Evolutionary conservation across 1,140 invertebrate genomes (phyloP), one percentile per base, ranked within the genome.

Genomic region (Oedothorax gibbosus): DNA sequence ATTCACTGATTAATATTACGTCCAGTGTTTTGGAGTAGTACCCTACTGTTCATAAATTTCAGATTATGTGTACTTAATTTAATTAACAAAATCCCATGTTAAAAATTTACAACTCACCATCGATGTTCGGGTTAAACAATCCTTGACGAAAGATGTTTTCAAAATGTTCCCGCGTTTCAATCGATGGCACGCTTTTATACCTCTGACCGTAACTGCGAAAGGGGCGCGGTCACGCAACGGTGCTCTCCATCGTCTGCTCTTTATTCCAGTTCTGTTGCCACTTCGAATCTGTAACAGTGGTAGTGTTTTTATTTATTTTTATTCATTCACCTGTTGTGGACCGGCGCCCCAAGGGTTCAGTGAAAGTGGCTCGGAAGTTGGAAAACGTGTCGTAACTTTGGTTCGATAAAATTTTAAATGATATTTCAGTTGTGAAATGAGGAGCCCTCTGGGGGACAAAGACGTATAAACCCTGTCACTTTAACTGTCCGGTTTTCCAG

Each of bases 201-300:
- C 60, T n/a, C n/a, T 65, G 15, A 51, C 75, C 75, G 60, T 64
- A 77, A 77, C 75, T 68, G 64, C n/a, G 62, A 53, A 79, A 66
- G 64, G 77, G 77, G 77, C 77, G 77, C 77, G 77, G 77, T 56
- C 77, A 79, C 21, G 77, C 77, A 68, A 79, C 77, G 35, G 64
- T 79, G 64, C 35, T 66, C 53, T 51, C 56, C 51, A 35, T 50
- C 21, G 57, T 35, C 51, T 51, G 53, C 50, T 77, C 49, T 65
- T 65, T 77, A 50, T 21, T 77, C 64, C 75, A 10, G 64, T 21
- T 77, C 64, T 50, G 77, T 79, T 79, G 21, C 77, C 68, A 53
- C 64, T 79, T 79, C 20, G 53, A 14, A 66, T 57, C 21, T 68
- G 21, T 54, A 35, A 2, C 35, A 35, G 35, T 35, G 35, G 35